Evolutionary conservation across 2,113 vertebrate genomes (phyloP).

Genomic region (Bothrops jararaca): DNA sequence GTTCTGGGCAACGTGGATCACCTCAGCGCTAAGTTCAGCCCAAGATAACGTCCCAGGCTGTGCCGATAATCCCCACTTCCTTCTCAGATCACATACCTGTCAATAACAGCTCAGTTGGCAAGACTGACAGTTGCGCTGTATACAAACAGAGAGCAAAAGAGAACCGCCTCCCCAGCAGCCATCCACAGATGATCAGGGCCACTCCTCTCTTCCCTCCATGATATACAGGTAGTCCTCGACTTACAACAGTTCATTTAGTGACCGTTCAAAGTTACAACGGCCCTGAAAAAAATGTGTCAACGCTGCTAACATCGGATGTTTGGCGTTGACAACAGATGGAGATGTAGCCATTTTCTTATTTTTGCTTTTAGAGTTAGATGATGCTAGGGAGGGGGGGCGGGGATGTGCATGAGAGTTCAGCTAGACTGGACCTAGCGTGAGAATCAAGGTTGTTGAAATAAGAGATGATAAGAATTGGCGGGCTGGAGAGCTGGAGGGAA

Average conservation of each 20-base stretch:
- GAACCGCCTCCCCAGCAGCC: neutral
- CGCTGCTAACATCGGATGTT: too few relatives aligned
- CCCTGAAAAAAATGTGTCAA: too few relatives aligned
- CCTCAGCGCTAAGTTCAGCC: conserved; percentile 19
- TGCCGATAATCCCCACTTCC: conserved; percentile 17
- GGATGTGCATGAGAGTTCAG: too few relatives aligned
- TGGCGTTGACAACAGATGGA: too few relatives aligned
- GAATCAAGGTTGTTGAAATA: too few relatives aligned
- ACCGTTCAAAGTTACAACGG: too few relatives aligned
- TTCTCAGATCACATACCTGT: conserved; percentile 3
- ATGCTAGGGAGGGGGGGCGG: too few relatives aligned
- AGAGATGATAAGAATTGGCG: too few relatives aligned
- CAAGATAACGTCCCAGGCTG: conserved; percentile 4
- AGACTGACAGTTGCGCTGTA: neutral
- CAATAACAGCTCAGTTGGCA: conserved; percentile 11
- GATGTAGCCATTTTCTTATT: too few relatives aligned
- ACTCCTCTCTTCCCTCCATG: neutral
- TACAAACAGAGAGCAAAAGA: neutral
- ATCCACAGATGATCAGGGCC: neutral
- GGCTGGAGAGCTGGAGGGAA: too few relatives aligned
- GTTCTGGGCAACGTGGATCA: conserved; percentile 5
- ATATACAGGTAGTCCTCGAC: neutral
- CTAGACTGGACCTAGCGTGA: too few relatives aligned
- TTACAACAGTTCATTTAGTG: neutral
- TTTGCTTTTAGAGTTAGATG: too few relatives aligned